phyloP scores from a whole-genome alignment of 1,140 invertebrate genomes.

The Harpegnathos saltator region DNA sequence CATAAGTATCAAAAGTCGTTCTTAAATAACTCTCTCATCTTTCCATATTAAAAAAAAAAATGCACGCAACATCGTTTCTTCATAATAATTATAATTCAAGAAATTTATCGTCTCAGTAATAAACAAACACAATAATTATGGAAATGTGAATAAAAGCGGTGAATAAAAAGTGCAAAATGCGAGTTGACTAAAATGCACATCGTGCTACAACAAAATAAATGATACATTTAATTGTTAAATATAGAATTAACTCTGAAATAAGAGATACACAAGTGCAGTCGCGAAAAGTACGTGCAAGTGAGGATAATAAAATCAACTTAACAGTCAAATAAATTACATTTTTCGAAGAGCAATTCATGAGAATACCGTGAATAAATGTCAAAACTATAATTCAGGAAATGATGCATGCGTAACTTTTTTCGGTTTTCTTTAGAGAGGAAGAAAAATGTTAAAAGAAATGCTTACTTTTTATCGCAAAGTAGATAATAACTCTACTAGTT shows the following conservation, averaged over 20 bases:
- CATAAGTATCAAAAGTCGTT: constrained; percentile 20
- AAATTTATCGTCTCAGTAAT: not conserved
- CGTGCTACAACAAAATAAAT: not conserved
- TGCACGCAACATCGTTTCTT: constrained; percentile 7
- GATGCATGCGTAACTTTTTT: not conserved
- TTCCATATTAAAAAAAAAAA: constrained; percentile 20
- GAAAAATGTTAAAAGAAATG: not conserved
- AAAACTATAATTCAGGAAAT: constrained; percentile 25
- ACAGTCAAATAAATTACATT: constrained; percentile 6
- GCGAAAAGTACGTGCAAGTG: constrained; percentile 3
- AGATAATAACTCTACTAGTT: not conserved
- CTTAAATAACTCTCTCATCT: constrained; percentile 10
- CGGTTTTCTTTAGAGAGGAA: not conserved
- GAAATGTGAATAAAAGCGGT: not conserved
- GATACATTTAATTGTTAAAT: not conserved
- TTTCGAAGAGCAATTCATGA: constrained; percentile 15
- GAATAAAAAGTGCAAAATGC: constrained; percentile 27
- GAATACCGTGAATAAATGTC: constrained; percentile 1
- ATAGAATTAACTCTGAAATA: not conserved
- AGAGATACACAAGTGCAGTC: constrained; percentile 11
- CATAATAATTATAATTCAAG: constrained; percentile 23
- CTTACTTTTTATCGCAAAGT: constrained; percentile 4
- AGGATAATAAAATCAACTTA: constrained; percentile 27
- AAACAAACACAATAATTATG: not conserved
- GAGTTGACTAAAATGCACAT: not conserved